Percentiles rank a stretch among this genome's conserved stretches.
phyloP scores from a whole-genome alignment of 2,797 vertebrate genomes.

The Schizopygopsis pylzovi region DNA sequence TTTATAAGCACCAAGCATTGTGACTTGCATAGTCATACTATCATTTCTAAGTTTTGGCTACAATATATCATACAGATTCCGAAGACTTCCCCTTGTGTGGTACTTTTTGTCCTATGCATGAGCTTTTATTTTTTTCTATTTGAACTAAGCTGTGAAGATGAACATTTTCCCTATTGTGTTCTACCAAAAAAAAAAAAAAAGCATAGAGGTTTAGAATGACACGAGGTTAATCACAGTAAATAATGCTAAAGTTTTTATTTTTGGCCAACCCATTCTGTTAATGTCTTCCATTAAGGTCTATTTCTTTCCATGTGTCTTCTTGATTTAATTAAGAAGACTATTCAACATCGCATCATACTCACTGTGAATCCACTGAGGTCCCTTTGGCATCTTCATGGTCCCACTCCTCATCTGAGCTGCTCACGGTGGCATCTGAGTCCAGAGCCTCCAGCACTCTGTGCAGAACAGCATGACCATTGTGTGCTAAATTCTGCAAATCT shows the following conservation, averaged over 20 bases:
- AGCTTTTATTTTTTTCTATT: background rate
- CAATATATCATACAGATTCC: background rate
- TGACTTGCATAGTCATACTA: background rate
- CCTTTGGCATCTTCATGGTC: constrained; percentile 68
- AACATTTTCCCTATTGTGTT: background rate
- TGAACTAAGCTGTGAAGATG: background rate
- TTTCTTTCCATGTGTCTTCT: background rate
- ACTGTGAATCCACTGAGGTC: constrained; percentile 76
- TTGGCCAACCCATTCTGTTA: background rate
- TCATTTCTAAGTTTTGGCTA: background rate
- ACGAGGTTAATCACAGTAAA: background rate
- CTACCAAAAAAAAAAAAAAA: constrained; percentile 13
- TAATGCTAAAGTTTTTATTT: background rate
- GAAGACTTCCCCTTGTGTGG: background rate
- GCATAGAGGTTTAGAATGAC: background rate
- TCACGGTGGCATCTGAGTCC: constrained; percentile 92
- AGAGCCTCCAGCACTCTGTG: constrained; percentile 80
- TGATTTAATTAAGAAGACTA: background rate
- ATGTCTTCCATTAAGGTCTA: background rate
- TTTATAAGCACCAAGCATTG: background rate
- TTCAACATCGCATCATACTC: constrained; percentile 73
- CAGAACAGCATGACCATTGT: constrained; percentile 76
- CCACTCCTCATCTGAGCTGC: constrained; percentile 91
- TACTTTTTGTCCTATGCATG: background rate
- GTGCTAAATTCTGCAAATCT: constrained; percentile 81